Evolutionary conservation across 2,797 vertebrate species (phyloP), one percentile per base, ranked within the genome.

Genomic region (Helarctos malayanus): DNA sequence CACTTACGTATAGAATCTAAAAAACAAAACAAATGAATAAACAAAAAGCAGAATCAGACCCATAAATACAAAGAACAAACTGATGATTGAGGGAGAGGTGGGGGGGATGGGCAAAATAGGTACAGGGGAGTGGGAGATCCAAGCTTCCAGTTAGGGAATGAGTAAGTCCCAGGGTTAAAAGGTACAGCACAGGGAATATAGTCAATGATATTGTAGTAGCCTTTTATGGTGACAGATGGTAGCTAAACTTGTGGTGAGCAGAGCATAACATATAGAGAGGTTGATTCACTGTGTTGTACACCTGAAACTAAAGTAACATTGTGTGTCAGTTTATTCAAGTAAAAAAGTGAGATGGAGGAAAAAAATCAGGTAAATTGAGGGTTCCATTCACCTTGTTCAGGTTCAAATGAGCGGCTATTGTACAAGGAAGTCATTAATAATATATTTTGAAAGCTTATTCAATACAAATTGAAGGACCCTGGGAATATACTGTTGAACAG

Each of bases 351-450:
- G 71, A 76, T 49, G 27, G 18, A 47, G 16, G 11, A 32, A 73
- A 49, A 57, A 41, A 45, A 86, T 78, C 14, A 68, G 82, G 25
- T 75, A 93, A 65, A 87, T 73, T 59, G n/a, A 79, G 18, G 16
- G 27, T 78, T 95, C 73, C 45, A 38, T 80, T 91, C 16, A 59
- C 11, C 68, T 56, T 91, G 38, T 80, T 91, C 29, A 91, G 6
- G 6, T 87, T 79, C 89, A 85, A 89, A 52, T 41, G 45, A 61
- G 35, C 76, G 52, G 47, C 68, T 84, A 63, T 45, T 49, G 0
- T 75, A 80, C 16, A 84, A 57, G 35, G 80, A 84, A 91, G 49
- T 68, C 41, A 80, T 84, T 88, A 87, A 52, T 80, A 93, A 59
- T 13, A 7, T 45, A 47, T 29, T 52, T 56, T 81, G 29, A n/a